These are phyloP conservation scores for Brachyrhaphis roseni DNA, from an alignment of 2,797 vertebrate genomes.

Conservation along the genomic window DNA sequence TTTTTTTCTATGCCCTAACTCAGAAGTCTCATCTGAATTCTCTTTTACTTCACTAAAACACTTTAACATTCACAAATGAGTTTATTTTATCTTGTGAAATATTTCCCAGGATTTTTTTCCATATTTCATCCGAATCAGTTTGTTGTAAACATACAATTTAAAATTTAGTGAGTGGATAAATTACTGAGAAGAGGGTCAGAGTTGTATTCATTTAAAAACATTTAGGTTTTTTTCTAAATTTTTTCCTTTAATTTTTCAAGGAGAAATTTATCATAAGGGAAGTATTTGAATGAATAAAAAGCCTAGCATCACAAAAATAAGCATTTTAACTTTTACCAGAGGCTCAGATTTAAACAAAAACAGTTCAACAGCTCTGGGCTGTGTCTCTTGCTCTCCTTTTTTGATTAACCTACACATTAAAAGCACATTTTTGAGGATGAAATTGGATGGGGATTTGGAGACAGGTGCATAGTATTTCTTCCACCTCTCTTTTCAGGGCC, in stretches of 20 bases:
- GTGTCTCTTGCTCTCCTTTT: slow-evolving; percentile 13
- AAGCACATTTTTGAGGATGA: slow-evolving; percentile 42
- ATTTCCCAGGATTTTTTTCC: not conserved
- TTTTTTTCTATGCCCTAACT: not conserved
- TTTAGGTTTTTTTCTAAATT: not conserved
- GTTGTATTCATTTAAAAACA: slow-evolving; percentile 15
- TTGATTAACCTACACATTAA: slow-evolving; percentile 41
- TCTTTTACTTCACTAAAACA: not conserved
- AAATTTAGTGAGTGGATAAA: slow-evolving; percentile 9
- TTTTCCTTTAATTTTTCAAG: not conserved
- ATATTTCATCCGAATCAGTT: slow-evolving; percentile 17
- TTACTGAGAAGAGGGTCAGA: slow-evolving; percentile 21
- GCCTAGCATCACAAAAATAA: slow-evolving; percentile 41
- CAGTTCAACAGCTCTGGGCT: slow-evolving; percentile 12
- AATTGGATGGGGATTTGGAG: slow-evolving; percentile 46
- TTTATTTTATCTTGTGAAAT: slow-evolving; percentile 3
- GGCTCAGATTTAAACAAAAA: slow-evolving; percentile 46
- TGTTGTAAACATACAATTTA: slow-evolving; percentile 24
- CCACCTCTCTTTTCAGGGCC: slow-evolving; percentile 30
- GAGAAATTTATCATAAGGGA: slow-evolving; percentile 7
- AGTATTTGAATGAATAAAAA: slow-evolving; percentile 16
- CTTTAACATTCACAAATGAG: not conserved
- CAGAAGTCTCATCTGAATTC: not conserved
- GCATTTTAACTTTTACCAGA: slow-evolving; percentile 45
- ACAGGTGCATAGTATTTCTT: slow-evolving; percentile 35